Conservation (phyloP, 2,888 invertebrate species). For the Embidobia sp. region DNA sequence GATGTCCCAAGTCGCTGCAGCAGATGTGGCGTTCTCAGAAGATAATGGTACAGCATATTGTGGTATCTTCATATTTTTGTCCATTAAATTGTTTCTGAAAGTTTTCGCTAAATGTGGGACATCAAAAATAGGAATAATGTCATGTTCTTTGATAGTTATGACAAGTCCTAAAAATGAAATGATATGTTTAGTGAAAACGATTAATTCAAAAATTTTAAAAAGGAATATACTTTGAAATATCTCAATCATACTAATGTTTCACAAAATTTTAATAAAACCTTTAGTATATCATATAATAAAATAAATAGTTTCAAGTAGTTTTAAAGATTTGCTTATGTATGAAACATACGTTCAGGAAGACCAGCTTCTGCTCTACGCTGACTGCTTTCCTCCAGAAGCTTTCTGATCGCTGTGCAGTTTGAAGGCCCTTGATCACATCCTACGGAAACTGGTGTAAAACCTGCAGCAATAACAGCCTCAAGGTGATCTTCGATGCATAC, state of each 20-base stretch:
- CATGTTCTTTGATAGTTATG: too few species aligned
- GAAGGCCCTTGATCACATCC: too few species aligned
- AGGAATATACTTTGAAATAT: too few species aligned
- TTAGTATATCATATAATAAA: background rate
- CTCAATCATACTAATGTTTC: too few species aligned
- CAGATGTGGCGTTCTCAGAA: too few species aligned
- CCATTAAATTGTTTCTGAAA: constrained; percentile 47
- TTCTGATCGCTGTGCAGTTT: background rate
- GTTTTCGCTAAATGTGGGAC: background rate
- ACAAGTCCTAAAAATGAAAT: too few species aligned
- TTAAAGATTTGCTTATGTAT: background rate
- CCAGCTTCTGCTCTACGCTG: background rate
- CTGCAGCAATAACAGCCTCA: background rate
- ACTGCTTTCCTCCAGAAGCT: background rate
- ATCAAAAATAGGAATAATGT: constrained; percentile 8
- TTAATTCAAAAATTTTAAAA: too few species aligned
- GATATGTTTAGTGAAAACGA: too few species aligned
- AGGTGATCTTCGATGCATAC: constrained; percentile 6
- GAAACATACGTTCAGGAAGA: background rate
- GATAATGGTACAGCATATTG: too few species aligned
- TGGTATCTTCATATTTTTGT: constrained; percentile 22
- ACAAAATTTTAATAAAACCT: too few species aligned
- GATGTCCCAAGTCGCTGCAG: background rate
- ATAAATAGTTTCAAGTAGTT: too few species aligned
- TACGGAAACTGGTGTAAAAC: constrained; percentile 8